Evolutionary conservation across 2,888 invertebrate genomes (phyloP).

Genomic region (Polietes domitor): DNA sequence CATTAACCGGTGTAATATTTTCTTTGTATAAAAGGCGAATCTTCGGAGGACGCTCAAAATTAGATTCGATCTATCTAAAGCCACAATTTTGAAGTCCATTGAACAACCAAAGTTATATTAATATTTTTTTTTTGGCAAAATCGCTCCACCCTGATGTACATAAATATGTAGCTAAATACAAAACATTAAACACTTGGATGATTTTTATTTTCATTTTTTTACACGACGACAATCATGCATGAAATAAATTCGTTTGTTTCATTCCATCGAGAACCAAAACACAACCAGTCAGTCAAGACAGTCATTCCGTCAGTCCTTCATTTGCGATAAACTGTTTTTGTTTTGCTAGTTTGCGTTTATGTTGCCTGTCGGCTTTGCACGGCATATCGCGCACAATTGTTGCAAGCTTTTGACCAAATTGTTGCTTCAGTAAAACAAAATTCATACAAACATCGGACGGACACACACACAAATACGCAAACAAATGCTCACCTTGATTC

Average conservation of each 20-base stretch:
- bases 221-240: slow-evolving; percentile 66
- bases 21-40: too few species aligned
- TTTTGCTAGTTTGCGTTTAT: slow-evolving; percentile 40
- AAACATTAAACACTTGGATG: slow-evolving; percentile 46
- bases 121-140: too few species aligned
- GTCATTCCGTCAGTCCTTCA: slow-evolving; percentile 3
- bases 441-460: slow-evolving; percentile 56
- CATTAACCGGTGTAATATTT: too few species aligned
- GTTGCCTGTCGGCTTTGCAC: slow-evolving; percentile 12
- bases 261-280: slow-evolving; percentile 9
- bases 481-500: slow-evolving; percentile 61
- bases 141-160: too few species aligned
- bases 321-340: slow-evolving; percentile 64
- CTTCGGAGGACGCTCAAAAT: too few species aligned
- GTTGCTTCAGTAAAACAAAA: slow-evolving; percentile 53
- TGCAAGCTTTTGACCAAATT: slow-evolving; percentile 60
- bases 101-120: too few species aligned
- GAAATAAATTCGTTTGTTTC: slow-evolving; percentile 51
- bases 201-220: slow-evolving; percentile 39
- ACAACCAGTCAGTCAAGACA: slow-evolving; percentile 38
- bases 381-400: slow-evolving; percentile 48
- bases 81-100: too few species aligned
- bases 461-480: slow-evolving; percentile 49
- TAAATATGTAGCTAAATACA: too few species aligned
- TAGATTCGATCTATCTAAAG: too few species aligned